Evolutionary conservation across 2,113 vertebrate genomes (phyloP).

Genomic region (Tringa solitaria): DNA sequence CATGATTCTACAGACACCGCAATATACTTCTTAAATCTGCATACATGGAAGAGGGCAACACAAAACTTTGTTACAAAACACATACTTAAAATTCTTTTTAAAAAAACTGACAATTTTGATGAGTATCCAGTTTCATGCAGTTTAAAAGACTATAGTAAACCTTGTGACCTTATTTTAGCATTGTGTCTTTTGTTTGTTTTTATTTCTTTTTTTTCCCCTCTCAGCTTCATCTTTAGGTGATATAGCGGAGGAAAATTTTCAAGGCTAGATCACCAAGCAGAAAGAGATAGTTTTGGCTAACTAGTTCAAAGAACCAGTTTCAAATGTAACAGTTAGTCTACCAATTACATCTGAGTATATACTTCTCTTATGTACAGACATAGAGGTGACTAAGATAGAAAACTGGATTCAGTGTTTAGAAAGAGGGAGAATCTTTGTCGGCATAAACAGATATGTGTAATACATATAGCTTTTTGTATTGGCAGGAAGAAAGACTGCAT

Average conservation of each 20-base stretch:
- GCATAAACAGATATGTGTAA: neutral
- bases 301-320: neutral
- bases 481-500: neutral
- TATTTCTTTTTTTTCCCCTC: neutral
- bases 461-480: neutral
- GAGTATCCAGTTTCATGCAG: neutral
- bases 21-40: neutral
- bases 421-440: neutral
- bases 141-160: neutral
- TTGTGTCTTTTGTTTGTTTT: neutral
- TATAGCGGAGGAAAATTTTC: neutral
- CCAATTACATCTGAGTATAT: neutral
- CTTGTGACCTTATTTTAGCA: neutral
- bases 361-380: neutral
- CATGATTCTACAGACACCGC: neutral
- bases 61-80: neutral
- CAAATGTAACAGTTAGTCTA: neutral
- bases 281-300: neutral
- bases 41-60: rapidly evolving
- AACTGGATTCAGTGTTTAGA: neutral
- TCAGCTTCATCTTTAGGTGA: neutral
- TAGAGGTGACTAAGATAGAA: neutral
- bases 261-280: neutral
- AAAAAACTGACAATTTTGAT: neutral
- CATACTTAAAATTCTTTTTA: neutral